Conservation (phyloP, 2,113 vertebrate species). For the Meles meles region DNA sequence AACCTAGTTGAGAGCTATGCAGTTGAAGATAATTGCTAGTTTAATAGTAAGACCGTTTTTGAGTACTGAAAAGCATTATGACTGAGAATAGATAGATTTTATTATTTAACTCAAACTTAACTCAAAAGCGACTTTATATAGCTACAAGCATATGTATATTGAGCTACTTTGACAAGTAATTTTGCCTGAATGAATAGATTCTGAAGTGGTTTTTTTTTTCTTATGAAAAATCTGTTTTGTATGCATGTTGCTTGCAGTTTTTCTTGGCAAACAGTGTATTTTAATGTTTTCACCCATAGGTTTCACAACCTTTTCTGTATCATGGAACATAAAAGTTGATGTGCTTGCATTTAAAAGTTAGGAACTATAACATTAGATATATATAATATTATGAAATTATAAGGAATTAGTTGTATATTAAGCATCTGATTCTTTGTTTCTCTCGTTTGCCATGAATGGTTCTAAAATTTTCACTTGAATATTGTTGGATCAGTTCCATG, state of each 20-base stretch:
- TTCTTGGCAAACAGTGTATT: neutral
- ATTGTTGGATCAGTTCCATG: neutral
- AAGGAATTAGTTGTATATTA: neutral
- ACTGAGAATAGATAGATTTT: neutral
- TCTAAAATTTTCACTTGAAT: conserved; percentile 26
- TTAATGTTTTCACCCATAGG: neutral
- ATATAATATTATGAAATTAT: neutral
- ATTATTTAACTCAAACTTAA: neutral
- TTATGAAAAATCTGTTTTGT: conserved; percentile 28
- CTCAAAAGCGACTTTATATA: conserved; percentile 37
- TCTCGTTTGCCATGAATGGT: neutral
- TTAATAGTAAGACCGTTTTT: conserved; percentile 18
- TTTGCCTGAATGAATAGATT: conserved; percentile 4
- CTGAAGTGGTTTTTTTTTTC: neutral
- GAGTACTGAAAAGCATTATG: neutral
- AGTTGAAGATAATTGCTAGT: neutral
- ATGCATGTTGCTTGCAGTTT: neutral
- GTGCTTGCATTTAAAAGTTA: conserved; percentile 44
- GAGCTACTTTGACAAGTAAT: neutral
- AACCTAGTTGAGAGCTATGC: neutral
- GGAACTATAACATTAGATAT: neutral
- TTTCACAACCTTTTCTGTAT: conserved; percentile 33
- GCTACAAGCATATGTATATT: neutral
- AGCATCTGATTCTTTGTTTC: conserved; percentile 15
- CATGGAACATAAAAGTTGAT: neutral